phyloP scores from a whole-genome alignment of 2,888 invertebrate species.

The Apomyelois bistriatella region DNA sequence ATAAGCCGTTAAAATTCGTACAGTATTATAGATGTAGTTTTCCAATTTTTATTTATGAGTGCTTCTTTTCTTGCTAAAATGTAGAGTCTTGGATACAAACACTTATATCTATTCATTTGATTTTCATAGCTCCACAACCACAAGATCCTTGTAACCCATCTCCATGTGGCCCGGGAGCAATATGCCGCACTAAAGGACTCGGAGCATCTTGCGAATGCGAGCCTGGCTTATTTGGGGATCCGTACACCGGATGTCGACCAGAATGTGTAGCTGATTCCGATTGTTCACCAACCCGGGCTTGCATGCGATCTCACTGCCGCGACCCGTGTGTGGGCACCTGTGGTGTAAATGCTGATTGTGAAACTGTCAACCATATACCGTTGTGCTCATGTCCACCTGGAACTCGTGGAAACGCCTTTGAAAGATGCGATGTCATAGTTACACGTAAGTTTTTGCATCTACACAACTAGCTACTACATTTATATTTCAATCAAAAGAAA shows the following conservation, averaged over 20 bases:
- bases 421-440: slow-evolving; percentile 74
- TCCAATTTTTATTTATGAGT: slow-evolving; percentile 34
- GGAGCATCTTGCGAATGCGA: slow-evolving; percentile 87
- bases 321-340: slow-evolving; percentile 92
- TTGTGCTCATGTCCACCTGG: slow-evolving; percentile 86
- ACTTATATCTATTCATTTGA: slow-evolving; percentile 14
- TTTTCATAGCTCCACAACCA: slow-evolving; percentile 62
- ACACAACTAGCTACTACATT: neutral
- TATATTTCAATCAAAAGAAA: neutral
- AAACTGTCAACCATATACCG: slow-evolving; percentile 85
- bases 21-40: slow-evolving; percentile 19
- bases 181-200: slow-evolving; percentile 86
- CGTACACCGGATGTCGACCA: slow-evolving; percentile 87
- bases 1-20: slow-evolving; percentile 34
- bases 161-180: slow-evolving; percentile 90
- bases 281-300: slow-evolving; percentile 89
- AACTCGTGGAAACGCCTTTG: slow-evolving; percentile 85
- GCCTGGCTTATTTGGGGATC: slow-evolving; percentile 86
- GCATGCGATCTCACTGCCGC: slow-evolving; percentile 89
- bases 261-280: slow-evolving; percentile 95
- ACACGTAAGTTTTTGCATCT: slow-evolving; percentile 42
- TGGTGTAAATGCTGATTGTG: slow-evolving; percentile 89
- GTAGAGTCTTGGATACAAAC: slow-evolving; percentile 13
- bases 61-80: slow-evolving; percentile 51
- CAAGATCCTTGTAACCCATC: slow-evolving; percentile 90